These are phyloP conservation scores for Belonocnema kinseyi DNA, from an alignment of 1,140 invertebrate species.

Conservation along the genomic window DNA sequence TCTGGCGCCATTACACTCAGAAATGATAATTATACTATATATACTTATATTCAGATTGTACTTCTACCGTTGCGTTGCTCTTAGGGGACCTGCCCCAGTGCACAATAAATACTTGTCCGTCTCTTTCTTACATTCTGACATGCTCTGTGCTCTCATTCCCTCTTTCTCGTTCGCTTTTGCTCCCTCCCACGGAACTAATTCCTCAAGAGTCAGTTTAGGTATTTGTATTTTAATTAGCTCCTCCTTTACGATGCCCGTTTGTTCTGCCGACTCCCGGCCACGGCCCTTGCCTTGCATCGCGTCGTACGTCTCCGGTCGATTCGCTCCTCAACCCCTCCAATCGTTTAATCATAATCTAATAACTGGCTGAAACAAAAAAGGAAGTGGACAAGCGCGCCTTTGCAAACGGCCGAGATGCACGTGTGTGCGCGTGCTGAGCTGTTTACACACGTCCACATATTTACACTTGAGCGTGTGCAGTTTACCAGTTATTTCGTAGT, in stretches of 20 bases:
- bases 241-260: slow-evolving; percentile 67
- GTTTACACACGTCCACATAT: slow-evolving; percentile 20
- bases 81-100: slow-evolving; percentile 18
- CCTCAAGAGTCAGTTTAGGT: slow-evolving; percentile 65
- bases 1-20: slow-evolving; percentile 17
- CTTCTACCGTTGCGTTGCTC: slow-evolving; percentile 16
- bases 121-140: slow-evolving; percentile 40
- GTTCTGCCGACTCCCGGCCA: slow-evolving; percentile 54
- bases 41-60: slow-evolving; percentile 26
- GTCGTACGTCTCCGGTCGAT: slow-evolving; percentile 39
- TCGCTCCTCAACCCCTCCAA: slow-evolving; percentile 53
- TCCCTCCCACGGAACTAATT: slow-evolving; percentile 61
- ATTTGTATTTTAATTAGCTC: slow-evolving; percentile 73
- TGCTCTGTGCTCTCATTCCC: slow-evolving; percentile 25
- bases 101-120: slow-evolving; percentile 33
- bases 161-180: slow-evolving; percentile 36
- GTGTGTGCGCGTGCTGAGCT: slow-evolving; percentile 44
- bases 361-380: slow-evolving; percentile 74
- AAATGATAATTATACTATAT: slow-evolving; percentile 24
- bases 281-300: slow-evolving; percentile 36
- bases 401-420: slow-evolving; percentile 30
- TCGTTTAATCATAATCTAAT: slow-evolving; percentile 76
- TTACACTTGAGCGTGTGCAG: background rate
- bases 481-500: background rate
- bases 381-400: slow-evolving; percentile 67